Percentiles rank a stretch among this genome's conserved stretches.
phyloP scores from a whole-genome alignment of 1,140 invertebrate species.

The Pissodes strobi region DNA sequence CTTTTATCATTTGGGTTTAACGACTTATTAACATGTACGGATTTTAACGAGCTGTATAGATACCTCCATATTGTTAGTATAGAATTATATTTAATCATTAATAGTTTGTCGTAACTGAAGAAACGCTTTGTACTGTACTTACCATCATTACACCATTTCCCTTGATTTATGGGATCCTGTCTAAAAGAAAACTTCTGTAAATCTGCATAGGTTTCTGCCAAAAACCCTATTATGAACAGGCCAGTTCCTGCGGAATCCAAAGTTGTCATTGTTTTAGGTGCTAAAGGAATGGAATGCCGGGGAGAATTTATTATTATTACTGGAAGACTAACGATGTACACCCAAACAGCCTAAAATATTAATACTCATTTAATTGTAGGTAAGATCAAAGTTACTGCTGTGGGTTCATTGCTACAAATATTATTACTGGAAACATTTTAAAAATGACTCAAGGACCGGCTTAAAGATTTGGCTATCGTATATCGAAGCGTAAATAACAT shows the following conservation, averaged over 20 bases:
- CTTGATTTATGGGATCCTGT: constrained; percentile 83
- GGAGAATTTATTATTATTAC: constrained; percentile 91
- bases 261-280: constrained; percentile 81
- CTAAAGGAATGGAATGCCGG: constrained; percentile 73
- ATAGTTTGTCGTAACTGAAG: too few species aligned
- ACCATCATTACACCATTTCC: constrained; percentile 89
- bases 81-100: not conserved
- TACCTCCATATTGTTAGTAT: too few species aligned
- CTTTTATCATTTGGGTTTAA: too few species aligned
- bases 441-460: too few species aligned
- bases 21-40: too few species aligned
- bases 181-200: constrained; percentile 89
- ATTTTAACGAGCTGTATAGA: too few species aligned
- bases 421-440: too few species aligned
- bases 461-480: too few species aligned
- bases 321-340: constrained; percentile 87
- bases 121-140: constrained; percentile 44
- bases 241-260: constrained; percentile 82
- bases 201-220: constrained; percentile 88
- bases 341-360: constrained; percentile 81
- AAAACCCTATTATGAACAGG: constrained; percentile 80
- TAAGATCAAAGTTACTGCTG: not conserved
- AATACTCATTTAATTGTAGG: too few species aligned
- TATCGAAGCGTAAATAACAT: too few species aligned
- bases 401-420: too few species aligned